These are phyloP conservation scores for Opisthograptis luteolata DNA, from an alignment of 2,888 invertebrate species.

Conservation along the genomic window DNA sequence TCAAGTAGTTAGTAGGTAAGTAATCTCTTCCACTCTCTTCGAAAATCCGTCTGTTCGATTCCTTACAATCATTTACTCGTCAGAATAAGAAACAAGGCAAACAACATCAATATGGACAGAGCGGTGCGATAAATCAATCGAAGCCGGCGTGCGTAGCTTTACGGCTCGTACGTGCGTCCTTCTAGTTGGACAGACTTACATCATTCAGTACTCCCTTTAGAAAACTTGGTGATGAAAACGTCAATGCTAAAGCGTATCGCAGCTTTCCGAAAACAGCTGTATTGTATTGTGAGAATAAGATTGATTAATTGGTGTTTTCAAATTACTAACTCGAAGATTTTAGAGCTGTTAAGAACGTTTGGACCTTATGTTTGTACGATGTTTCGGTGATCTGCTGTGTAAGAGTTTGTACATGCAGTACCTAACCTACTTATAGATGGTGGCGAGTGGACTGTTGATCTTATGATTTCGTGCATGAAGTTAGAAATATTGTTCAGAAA, in stretches of 20 bases:
- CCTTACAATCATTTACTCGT: slow-evolving; percentile 31
- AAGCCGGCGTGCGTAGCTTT: slow-evolving; percentile 60
- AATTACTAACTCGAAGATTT: background rate
- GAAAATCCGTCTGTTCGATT: slow-evolving; percentile 19
- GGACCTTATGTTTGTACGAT: too few relatives aligned
- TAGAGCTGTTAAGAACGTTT: background rate
- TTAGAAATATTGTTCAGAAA: background rate
- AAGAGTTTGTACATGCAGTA: too few relatives aligned
- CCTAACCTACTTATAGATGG: too few relatives aligned
- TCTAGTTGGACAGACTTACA: slow-evolving; percentile 41
- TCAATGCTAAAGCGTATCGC: background rate
- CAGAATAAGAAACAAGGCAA: slow-evolving; percentile 45
- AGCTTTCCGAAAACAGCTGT: background rate
- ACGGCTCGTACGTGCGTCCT: slow-evolving; percentile 61
- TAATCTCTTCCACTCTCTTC: background rate
- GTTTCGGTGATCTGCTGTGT: too few relatives aligned
- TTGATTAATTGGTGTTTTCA: too few relatives aligned
- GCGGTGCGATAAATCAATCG: slow-evolving; percentile 71
- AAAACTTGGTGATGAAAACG: slow-evolving; percentile 14
- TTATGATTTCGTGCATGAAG: too few relatives aligned
- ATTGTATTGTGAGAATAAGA: background rate
- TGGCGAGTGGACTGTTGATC: too few relatives aligned
- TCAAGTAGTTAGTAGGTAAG: too few relatives aligned
- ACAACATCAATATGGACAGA: slow-evolving; percentile 70
- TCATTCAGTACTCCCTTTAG: slow-evolving; percentile 21